Base-by-base conservation (phyloP, 2,797 vertebrate species). In the Enteromius afrohamiltoni region DNA sequence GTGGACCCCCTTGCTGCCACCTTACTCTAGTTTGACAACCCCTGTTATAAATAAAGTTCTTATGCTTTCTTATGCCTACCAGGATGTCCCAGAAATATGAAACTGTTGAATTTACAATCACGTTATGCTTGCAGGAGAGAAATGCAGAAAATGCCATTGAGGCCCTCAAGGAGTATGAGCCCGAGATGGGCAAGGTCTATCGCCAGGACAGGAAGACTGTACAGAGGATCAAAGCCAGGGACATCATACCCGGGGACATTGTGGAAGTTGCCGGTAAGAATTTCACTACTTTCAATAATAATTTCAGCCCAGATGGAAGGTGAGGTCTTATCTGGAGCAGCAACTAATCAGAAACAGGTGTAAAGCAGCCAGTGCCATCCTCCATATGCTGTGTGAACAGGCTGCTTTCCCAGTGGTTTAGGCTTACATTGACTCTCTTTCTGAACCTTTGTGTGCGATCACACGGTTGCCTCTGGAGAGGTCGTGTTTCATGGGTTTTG, bases 111-210 rank as follows among this genome's bases (percentile, higher is more conserved):
- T 71, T 60, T 37, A 37, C 23, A 21, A 40, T 40, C n/a, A n/a
- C 13, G 34, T 77, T 58, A 4, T 51, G 26, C 42, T 1, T 85
- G 64, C 77, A 95, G 95, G 95, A 95, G 67, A 88, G 95, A 87
- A 95, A 95, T 89, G 95, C 95, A 78, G 95, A 96, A 92, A 95
- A 96, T 84, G 95, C 95, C 79, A 96, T 95, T 19, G 95, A 95
- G 86, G 95, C 95, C 4, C 93, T 96, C 0, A 99, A 99, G 88
- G 98, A 99, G 87, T 99, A 99, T 53, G 98, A 99, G 83, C 98
- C 98, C 11, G 98, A 99, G 93, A 99, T 99, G 97, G 98, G 97
- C 40, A 99, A 99, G 92, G 97, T 99, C 10, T 99, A 99, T 90
- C 95, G 98, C 58, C 97, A 99, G 92, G 98, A 99, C 91, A 92